A percentile compares a stretch with the other conserved stretches of the same genome.
Evolutionary conservation across 2,797 vertebrate species (phyloP).

Genomic region (Nyctibius grandis): DNA sequence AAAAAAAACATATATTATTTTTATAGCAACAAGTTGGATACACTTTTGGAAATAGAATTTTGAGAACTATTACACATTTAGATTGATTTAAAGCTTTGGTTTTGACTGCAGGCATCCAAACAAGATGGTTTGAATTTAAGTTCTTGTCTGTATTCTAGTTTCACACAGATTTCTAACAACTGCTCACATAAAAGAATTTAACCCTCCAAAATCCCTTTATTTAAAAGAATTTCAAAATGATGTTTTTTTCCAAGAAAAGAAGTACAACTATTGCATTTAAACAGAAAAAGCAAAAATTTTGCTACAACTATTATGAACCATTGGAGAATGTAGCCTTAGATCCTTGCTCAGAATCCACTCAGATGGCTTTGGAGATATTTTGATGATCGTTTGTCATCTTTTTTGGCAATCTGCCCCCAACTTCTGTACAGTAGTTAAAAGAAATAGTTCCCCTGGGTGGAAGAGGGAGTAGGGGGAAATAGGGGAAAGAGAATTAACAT

Average conservation of each 20-base stretch:
- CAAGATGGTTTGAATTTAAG: slow-evolving; percentile 53
- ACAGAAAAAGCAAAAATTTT: not conserved
- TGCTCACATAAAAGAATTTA: slow-evolving; percentile 16
- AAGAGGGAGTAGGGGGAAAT: not conserved
- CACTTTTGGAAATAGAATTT: slow-evolving; percentile 56
- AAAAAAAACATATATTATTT: not conserved
- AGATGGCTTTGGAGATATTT: not conserved
- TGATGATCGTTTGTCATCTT: fast-evolving
- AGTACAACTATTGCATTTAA: not conserved
- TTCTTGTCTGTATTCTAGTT: slow-evolving; percentile 33
- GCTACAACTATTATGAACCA: not conserved
- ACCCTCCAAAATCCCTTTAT: not conserved
- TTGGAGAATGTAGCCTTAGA: not conserved
- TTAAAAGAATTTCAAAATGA: not conserved
- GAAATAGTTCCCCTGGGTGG: not conserved
- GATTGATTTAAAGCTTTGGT: slow-evolving; percentile 57
- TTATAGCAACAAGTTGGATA: slow-evolving; percentile 7
- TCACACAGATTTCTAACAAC: slow-evolving; percentile 54
- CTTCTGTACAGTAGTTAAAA: not conserved
- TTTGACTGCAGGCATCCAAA: slow-evolving; percentile 44
- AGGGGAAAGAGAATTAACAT: not conserved
- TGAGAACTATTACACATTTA: slow-evolving; percentile 35
- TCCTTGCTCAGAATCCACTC: not conserved
- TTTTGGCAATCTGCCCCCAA: not conserved
- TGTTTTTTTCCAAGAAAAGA: not conserved